Evolutionary conservation across 1,140 invertebrate genomes (phyloP).

Genomic region (Neuroterus valhalla): DNA sequence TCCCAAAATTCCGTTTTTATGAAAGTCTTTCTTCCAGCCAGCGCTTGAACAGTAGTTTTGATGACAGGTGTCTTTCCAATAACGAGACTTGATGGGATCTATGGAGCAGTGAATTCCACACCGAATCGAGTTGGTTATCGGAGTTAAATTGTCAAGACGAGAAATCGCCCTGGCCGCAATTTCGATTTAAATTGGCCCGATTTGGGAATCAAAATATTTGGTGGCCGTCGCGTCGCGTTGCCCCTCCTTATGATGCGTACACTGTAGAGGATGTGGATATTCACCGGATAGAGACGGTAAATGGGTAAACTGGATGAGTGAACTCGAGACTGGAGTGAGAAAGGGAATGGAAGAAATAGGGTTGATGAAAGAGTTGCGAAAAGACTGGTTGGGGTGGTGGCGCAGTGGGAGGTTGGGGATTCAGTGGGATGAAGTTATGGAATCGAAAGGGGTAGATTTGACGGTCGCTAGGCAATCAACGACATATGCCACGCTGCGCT

Average conservation of each 20-base stretch:
- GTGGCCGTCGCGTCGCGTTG: not conserved
- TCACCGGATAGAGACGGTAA: not conserved
- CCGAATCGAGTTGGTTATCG: conserved; percentile 16
- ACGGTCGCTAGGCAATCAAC: conserved; percentile 57
- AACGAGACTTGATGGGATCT: conserved; percentile 15
- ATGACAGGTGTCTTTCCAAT: conserved; percentile 13
- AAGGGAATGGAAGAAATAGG: not conserved
- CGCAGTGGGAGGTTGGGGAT: conserved; percentile 1
- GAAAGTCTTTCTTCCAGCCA: no score
- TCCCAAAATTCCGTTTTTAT: not conserved
- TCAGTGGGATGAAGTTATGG: conserved; percentile 20
- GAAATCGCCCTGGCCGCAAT: conserved; percentile 25
- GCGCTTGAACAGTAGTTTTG: conserved; percentile 5
- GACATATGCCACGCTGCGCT: conserved; percentile 58
- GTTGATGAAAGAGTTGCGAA: conserved; percentile 31
- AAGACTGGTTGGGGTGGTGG: conserved; percentile 32
- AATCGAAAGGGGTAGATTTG: conserved; percentile 40
- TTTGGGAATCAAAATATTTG: conserved; percentile 19
- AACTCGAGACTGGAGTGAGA: conserved; percentile 6
- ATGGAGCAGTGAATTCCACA: conserved; percentile 16
- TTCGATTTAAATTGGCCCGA: not conserved
- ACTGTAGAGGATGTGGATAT: not conserved
- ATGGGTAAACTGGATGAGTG: not conserved
- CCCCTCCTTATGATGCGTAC: not conserved
- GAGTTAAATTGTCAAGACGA: conserved; percentile 11